Evolutionary conservation across 2,888 invertebrate species (phyloP).

Genomic region (Apamea crenata): DNA sequence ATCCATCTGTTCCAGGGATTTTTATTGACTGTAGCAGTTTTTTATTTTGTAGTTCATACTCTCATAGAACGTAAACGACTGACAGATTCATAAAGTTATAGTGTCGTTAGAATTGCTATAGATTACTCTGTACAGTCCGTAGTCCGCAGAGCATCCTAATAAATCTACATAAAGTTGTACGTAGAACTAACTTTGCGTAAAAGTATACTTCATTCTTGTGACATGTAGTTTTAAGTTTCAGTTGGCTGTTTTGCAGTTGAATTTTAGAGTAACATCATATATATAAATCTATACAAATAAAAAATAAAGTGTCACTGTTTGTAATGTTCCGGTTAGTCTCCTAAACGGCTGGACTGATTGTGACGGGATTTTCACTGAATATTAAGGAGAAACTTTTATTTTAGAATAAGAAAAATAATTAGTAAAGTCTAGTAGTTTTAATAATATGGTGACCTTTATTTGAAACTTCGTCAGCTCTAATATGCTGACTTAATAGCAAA

Average conservation of each 20-base stretch:
- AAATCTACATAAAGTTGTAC: slow-evolving; percentile 10
- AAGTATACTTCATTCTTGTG: not conserved
- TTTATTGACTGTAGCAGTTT: not conserved
- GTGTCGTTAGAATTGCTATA: slow-evolving; percentile 3
- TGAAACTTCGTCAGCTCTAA: too few relatives aligned
- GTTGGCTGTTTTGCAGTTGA: not conserved
- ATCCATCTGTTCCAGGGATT: not conserved
- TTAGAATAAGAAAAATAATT: too few relatives aligned
- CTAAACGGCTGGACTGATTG: too few relatives aligned
- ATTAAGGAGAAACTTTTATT: too few relatives aligned
- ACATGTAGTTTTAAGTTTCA: slow-evolving; percentile 6
- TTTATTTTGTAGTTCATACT: slow-evolving; percentile 2
- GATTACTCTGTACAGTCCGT: not conserved
- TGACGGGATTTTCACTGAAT: too few relatives aligned
- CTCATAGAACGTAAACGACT: slow-evolving; percentile 8
- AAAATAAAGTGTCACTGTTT: too few relatives aligned
- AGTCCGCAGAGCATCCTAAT: slow-evolving; percentile 19
- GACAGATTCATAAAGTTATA: slow-evolving; percentile 26
- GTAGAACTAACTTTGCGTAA: not conserved
- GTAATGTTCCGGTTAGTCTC: not conserved
- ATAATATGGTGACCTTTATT: not conserved
- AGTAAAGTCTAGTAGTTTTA: too few relatives aligned
- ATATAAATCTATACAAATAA: not conserved
- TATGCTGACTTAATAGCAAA: not conserved
- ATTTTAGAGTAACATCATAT: not conserved